Base-by-base conservation (phyloP, 2,113 vertebrate species). In the Micronisus gabar region DNA sequence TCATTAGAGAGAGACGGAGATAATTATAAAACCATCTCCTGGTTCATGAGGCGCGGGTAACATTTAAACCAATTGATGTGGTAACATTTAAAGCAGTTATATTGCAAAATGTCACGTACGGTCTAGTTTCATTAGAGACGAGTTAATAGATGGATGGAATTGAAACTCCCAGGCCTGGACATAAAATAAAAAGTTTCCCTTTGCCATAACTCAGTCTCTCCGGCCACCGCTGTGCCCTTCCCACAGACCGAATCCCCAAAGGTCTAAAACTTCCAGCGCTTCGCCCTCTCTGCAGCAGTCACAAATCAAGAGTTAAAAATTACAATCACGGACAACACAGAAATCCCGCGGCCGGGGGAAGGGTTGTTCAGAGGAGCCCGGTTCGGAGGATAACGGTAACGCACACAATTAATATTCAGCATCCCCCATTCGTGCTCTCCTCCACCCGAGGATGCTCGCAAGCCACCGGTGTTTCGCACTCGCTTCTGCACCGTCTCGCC, bases 51-150 rank as follows among this genome's bases (percentile, higher is more conserved):
- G 94, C 70, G 79, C 45, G 88, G 95, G 86, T 96, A 93, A 95
- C 96, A 95, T 97, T 97, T 96, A 93, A 95, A 85, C 94, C 86
- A 93, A 97, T 95, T 95, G 96, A 92, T 93, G 97, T 71, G 88
- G 73, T 97, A 93, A 95, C 96, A 96, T 98, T 98, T 96, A 92
- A 94, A 96, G 97, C 95, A 25, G 73, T 66, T 94, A 62, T 81
- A 50, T 86, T 66, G 95, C 95, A 52, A 95, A 97, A 94, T 96
- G 90, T 96, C 95, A 97, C 95, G 70, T 73, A 41, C 68, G 56
- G 93, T 92, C 95, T 90, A 36, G 76, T 95, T 96, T 96, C 97
- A 97, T 97, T 97, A 96, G 96, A 66, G 79, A 67, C 72, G 84
- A 56, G 83, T 86, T 86, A 84, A 97, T 78, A 93, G 96, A 97